Conservation (phyloP, 2,797 vertebrate genomes). For the Sciaenops ocellatus region DNA sequence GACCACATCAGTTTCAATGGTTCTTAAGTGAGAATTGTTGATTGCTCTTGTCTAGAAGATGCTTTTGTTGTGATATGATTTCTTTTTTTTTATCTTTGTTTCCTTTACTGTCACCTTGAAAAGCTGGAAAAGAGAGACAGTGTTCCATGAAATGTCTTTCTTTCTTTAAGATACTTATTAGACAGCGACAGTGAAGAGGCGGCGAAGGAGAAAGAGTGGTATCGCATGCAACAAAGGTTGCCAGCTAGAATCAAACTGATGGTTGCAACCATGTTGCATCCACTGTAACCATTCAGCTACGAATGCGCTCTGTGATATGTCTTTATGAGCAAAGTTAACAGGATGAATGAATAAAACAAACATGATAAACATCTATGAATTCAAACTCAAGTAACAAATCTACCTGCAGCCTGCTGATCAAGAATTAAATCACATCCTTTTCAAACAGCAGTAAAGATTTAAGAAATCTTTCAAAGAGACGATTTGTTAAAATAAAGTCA, state of each 20-base stretch:
- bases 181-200: too few species aligned
- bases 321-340: not conserved
- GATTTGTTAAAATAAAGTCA: not conserved
- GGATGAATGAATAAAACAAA: not conserved
- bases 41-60: constrained; percentile 15
- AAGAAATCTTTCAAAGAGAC: not conserved
- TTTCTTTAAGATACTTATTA: too few species aligned
- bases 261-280: too few species aligned
- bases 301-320: too few species aligned
- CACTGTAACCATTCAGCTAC: too few species aligned
- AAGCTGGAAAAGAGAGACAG: not conserved
- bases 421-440: not conserved
- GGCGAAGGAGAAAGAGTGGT: too few species aligned
- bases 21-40: not conserved
- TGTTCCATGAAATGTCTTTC: not conserved
- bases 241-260: too few species aligned
- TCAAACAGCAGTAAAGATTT: not conserved
- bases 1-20: not conserved
- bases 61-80: not conserved
- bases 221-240: too few species aligned
- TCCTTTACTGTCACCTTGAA: not conserved
- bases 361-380: not conserved
- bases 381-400: not conserved
- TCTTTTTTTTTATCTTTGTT: not conserved
- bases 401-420: not conserved